phyloP scores from a whole-genome alignment of 92 coral and sea anemone genomes.

The Phenganax subtilis region DNA sequence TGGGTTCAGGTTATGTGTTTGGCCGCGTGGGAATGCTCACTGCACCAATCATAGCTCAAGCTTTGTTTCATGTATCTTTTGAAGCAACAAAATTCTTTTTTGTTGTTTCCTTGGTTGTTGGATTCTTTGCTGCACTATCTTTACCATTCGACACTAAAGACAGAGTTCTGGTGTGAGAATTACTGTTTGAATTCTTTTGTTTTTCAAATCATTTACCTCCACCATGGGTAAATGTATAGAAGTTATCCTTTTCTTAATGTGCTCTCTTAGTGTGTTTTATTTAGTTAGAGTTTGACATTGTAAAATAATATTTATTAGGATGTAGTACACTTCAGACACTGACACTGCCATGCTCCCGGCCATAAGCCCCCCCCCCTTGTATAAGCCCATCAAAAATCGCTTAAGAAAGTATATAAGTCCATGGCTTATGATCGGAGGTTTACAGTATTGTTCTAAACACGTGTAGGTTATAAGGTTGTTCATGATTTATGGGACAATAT shows the following conservation, averaged over 20 bases:
- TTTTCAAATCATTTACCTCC: not conserved
- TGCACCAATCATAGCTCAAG: conserved; percentile 33
- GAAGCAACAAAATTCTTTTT: conserved; percentile 30
- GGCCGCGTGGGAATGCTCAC: conserved; percentile 38
- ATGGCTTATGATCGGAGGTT: no score
- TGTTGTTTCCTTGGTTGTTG: conserved; percentile 25
- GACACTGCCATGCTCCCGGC: no score
- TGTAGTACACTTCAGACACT: not conserved
- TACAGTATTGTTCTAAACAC: no score
- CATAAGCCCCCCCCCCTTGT: no score
- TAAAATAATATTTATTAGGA: conserved; percentile 13
- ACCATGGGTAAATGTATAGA: no score
- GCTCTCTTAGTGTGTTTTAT: no score
- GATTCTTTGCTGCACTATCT: conserved; percentile 31
- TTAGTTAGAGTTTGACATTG: not conserved
- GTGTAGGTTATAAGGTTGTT: no score
- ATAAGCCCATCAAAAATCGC: no score
- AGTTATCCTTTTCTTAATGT: no score
- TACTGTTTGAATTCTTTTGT: not conserved
- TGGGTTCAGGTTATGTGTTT: conserved; percentile 36
- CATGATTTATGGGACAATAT: no score
- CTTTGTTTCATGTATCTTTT: conserved; percentile 29
- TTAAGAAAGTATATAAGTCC: no score
- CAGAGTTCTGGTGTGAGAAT: conserved; percentile 9
- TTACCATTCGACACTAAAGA: conserved; percentile 39